Conservation (phyloP, 2,888 invertebrate genomes). For the Pilophorus perplexus region DNA sequence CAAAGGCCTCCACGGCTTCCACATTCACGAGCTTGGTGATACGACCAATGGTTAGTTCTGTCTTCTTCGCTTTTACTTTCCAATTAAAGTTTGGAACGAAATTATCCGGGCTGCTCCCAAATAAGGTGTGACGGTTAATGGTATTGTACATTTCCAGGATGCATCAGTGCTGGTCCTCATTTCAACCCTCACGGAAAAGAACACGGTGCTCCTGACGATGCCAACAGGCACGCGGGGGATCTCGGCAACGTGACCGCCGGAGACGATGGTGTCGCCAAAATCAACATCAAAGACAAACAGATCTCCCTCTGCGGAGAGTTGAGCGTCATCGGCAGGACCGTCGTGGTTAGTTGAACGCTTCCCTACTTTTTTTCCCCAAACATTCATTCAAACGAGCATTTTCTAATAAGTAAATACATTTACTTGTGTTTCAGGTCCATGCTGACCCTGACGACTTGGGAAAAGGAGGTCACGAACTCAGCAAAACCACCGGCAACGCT, state of each 20-base stretch:
- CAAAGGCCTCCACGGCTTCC: constrained; percentile 83
- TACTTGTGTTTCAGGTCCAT: constrained; percentile 60
- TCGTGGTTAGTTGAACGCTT: constrained; percentile 49
- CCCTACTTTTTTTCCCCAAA: no score
- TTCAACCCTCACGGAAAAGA: constrained; percentile 80
- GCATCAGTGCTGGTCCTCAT: constrained; percentile 91
- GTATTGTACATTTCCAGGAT: constrained; percentile 61
- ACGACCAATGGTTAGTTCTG: constrained; percentile 86
- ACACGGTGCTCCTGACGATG: constrained; percentile 77
- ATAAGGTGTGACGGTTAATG: no score
- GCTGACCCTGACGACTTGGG: constrained; percentile 92
- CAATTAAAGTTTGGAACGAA: no score
- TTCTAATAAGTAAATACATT: background rate
- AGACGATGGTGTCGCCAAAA: constrained; percentile 63
- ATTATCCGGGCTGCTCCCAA: no score
- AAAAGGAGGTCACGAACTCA: constrained; percentile 86
- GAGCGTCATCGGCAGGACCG: constrained; percentile 67
- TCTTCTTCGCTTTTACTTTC: no score
- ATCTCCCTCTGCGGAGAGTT: constrained; percentile 68
- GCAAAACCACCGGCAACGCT: constrained; percentile 92
- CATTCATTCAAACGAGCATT: no score
- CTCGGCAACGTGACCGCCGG: constrained; percentile 77
- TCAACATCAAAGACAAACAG: constrained; percentile 62
- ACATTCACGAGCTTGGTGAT: constrained; percentile 95
- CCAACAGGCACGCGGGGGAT: constrained; percentile 82